Percentiles rank a stretch among this genome's conserved stretches.
These are phyloP conservation scores for Stegostoma tigrinum DNA, from an alignment of 2,113 vertebrate genomes.

Conservation along the genomic window DNA sequence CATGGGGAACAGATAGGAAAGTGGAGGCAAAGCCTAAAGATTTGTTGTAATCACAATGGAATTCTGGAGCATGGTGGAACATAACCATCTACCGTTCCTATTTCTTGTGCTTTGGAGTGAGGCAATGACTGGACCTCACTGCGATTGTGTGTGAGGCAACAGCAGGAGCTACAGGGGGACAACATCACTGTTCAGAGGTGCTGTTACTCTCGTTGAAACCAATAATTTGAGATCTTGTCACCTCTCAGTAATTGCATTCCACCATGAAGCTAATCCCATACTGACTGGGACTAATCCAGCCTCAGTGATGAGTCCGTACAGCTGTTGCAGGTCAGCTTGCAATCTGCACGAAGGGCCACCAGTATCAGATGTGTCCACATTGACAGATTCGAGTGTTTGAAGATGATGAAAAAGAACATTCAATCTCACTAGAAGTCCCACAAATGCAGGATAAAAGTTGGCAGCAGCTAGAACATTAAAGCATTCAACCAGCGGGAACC, in stretches of 20 bases:
- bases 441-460: constrained; percentile 53
- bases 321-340: constrained; percentile 45
- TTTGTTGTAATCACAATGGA: no score
- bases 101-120: no score
- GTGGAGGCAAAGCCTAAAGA: no score
- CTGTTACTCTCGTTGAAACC: neutral
- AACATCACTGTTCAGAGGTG: neutral
- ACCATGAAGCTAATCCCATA: neutral
- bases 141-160: neutral
- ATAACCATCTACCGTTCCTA: no score
- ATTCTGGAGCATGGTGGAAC: no score
- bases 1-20: no score
- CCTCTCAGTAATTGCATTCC: neutral
- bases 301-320: constrained; percentile 47
- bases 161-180: no score
- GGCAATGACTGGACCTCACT: neutral
- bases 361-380: fast-evolving
- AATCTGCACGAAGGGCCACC: constrained; percentile 45
- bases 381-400: constrained; percentile 43
- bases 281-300: constrained; percentile 47
- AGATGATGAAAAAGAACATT: constrained; percentile 48
- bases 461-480: constrained; percentile 51
- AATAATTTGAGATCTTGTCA: neutral
- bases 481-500: fast-evolving
- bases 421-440: constrained; percentile 55